phyloP scores from a whole-genome alignment of 2,888 invertebrate species.

The Cotesia congregata region DNA sequence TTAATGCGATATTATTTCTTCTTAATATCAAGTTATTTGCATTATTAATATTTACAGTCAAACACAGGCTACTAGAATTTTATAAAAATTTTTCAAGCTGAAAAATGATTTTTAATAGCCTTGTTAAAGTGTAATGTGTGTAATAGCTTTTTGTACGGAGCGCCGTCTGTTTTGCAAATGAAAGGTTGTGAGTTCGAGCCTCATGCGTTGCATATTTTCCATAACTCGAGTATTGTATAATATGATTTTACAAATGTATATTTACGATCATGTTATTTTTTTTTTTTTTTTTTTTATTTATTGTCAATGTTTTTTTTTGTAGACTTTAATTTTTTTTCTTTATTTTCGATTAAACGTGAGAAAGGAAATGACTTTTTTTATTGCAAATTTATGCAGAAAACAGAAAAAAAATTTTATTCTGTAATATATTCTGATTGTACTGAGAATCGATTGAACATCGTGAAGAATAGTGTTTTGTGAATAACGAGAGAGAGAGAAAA shows the following conservation, averaged over 20 bases:
- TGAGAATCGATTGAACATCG: conserved; percentile 53
- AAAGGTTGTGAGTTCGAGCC: conserved; percentile 90
- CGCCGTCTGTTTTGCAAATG: conserved; percentile 87
- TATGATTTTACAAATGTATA: conserved; percentile 24
- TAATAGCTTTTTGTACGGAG: conserved; percentile 68
- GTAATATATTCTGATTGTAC: conserved; percentile 58
- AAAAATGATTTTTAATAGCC: too few species aligned
- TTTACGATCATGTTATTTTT: neutral
- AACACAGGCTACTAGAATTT: neutral
- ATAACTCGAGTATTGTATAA: conserved; percentile 27
- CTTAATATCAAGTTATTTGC: conserved; percentile 77
- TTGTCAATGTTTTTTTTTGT: too few species aligned
- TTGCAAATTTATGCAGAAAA: too few species aligned
- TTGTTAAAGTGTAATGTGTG: too few species aligned
- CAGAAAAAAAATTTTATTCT: conserved; percentile 47
- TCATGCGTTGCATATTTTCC: conserved; percentile 81
- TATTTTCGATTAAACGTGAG: too few species aligned
- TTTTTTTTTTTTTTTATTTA: too few species aligned
- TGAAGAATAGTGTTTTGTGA: conserved; percentile 1
- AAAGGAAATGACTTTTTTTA: too few species aligned
- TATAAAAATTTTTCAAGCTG: neutral
- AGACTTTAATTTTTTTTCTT: too few species aligned
- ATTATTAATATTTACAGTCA: neutral
- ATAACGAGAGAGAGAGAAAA: neutral
- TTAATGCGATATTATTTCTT: conserved; percentile 77